Conservation (phyloP, 2,797 vertebrate species). For the Iguana delicatissima region DNA sequence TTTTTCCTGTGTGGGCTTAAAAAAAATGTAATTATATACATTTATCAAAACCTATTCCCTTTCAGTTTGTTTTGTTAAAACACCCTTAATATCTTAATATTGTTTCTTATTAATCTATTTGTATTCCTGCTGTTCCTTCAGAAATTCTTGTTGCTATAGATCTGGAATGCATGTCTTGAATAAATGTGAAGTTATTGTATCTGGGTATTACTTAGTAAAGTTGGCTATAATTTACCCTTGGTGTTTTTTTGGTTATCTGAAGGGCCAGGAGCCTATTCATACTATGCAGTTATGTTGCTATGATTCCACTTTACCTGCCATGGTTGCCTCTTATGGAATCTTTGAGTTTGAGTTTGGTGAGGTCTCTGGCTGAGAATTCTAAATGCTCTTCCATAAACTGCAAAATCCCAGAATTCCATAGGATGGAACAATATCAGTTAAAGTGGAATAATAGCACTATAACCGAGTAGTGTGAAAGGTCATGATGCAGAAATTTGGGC, state of each 20-base stretch:
- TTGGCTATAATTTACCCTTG: background rate
- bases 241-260: background rate
- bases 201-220: background rate
- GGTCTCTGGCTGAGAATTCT: background rate
- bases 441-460: too few relatives aligned
- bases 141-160: background rate
- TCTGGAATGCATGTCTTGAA: background rate
- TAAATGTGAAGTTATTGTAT: background rate
- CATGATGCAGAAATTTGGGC: too few relatives aligned
- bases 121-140: background rate
- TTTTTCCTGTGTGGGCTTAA: background rate
- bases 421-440: too few relatives aligned
- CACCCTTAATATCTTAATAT: background rate
- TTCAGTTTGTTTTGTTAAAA: constrained; percentile 4
- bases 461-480: too few relatives aligned
- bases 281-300: too few relatives aligned
- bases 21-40: background rate
- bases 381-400: background rate
- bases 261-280: background rate
- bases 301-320: too few relatives aligned
- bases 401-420: too few relatives aligned
- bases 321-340: too few relatives aligned
- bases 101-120: background rate
- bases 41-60: background rate
- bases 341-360: too few relatives aligned